Evolutionary conservation across 2,113 vertebrate species (phyloP).

Genomic region (Peromyscus californicus): DNA sequence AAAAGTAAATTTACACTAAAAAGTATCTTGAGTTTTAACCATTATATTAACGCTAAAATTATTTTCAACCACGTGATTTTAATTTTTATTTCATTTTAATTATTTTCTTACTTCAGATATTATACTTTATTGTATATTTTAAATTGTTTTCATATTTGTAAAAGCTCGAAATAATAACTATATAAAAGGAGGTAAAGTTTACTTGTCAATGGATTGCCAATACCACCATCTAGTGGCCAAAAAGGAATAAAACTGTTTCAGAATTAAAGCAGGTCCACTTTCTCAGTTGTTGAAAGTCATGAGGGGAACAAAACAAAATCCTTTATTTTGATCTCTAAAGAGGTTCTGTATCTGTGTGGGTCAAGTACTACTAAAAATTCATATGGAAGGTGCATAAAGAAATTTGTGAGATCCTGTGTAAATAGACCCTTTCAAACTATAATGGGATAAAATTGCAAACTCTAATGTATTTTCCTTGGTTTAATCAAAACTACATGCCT

Average conservation of each 20-base stretch:
- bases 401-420: constrained; percentile 36
- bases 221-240: constrained; percentile 84
- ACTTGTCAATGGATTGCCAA: constrained; percentile 17
- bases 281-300: fast-evolving
- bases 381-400: not conserved
- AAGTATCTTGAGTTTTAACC: constrained; percentile 29
- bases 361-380: constrained; percentile 8
- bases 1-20: constrained; percentile 29
- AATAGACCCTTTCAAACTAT: constrained; percentile 27
- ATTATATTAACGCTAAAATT: not conserved
- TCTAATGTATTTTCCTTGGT: constrained; percentile 50
- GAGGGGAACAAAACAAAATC: not conserved
- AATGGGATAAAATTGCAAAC: not conserved
- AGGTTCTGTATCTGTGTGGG: not conserved
- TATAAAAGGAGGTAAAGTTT: not conserved
- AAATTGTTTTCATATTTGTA: constrained; percentile 30
- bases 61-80: constrained; percentile 35
- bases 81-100: not conserved
- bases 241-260: constrained; percentile 23
- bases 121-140: not conserved
- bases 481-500: constrained; percentile 54
- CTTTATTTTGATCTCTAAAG: not conserved
- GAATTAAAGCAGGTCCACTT: not conserved
- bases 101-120: constrained; percentile 36
- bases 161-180: constrained; percentile 32